phyloP scores from a whole-genome alignment of 2,888 invertebrate genomes.

The Lasioglossum marginatum region DNA sequence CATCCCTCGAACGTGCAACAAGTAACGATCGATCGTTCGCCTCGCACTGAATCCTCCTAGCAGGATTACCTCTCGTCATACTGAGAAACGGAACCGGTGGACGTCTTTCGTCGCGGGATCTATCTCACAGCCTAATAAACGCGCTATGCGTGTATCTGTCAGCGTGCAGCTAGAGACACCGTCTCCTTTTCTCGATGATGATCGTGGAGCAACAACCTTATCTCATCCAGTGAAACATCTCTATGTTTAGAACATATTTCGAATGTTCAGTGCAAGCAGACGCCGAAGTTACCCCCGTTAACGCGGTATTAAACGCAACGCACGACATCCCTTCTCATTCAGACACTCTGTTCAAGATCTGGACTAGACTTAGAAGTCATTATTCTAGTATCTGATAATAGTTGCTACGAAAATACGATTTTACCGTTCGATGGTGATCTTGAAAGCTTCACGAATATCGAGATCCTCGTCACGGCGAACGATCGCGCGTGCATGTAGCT shows the following conservation, averaged over 20 bases:
- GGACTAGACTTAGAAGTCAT: too few species aligned
- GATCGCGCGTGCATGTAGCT: background rate
- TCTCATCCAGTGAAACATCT: background rate
- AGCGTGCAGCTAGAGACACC: background rate
- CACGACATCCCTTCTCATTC: background rate
- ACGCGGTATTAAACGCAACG: background rate
- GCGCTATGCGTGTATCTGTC: conserved; percentile 25
- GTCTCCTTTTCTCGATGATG: background rate
- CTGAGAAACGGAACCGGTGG: background rate
- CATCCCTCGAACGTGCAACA: background rate
- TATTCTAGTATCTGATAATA: background rate
- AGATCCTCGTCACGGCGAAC: background rate
- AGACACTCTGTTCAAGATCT: background rate
- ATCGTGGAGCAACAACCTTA: background rate
- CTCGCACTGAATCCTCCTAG: background rate
- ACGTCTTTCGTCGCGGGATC: background rate
- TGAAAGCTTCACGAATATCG: background rate
- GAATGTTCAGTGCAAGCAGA: background rate
- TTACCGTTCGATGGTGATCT: background rate
- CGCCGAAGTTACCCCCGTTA: background rate
- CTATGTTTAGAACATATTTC: background rate
- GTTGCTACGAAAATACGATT: background rate
- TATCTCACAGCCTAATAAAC: background rate
- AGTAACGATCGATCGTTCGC: background rate
- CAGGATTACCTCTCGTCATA: background rate